phyloP scores from a whole-genome alignment of 2,888 invertebrate species.

The Taenaris catops region DNA sequence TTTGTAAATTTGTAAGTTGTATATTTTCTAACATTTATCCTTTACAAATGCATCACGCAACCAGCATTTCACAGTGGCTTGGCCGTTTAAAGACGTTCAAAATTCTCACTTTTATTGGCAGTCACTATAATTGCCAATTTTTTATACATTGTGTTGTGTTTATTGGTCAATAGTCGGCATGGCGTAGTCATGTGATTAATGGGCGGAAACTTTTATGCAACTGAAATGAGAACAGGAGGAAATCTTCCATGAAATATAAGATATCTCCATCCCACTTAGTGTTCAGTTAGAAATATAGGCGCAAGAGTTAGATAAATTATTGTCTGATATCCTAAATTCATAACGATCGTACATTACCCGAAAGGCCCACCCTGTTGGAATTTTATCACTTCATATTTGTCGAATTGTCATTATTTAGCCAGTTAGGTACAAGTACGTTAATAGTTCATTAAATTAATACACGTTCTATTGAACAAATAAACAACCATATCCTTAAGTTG shows the following conservation, averaged over 20 bases:
- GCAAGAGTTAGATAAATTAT: constrained; percentile 59
- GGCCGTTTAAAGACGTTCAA: too few species aligned
- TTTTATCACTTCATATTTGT: constrained; percentile 39
- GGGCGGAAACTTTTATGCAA: constrained; percentile 5
- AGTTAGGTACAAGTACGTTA: constrained; percentile 10
- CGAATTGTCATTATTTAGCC: neutral
- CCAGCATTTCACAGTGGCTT: too few species aligned
- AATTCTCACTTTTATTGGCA: too few species aligned
- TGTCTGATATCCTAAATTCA: constrained; percentile 71
- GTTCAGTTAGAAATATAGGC: constrained; percentile 19
- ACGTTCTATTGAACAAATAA: constrained; percentile 14
- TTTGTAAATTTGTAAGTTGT: too few species aligned
- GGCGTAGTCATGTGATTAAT: neutral
- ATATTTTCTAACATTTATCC: too few species aligned
- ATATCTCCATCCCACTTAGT: constrained; percentile 4
- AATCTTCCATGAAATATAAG: constrained; percentile 7
- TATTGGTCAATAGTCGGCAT: too few species aligned
- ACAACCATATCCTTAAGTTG: constrained; percentile 22
- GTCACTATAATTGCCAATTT: too few species aligned
- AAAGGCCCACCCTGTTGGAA: constrained; percentile 51
- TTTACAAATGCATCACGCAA: too few species aligned
- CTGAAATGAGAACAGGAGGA: constrained; percentile 20
- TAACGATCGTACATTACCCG: constrained; percentile 46
- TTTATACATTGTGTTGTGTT: too few species aligned
- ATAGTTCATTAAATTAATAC: constrained; percentile 18